Evolutionary conservation across 2,113 vertebrate species (phyloP).

Genomic region (Poeciliopsis prolifica): DNA sequence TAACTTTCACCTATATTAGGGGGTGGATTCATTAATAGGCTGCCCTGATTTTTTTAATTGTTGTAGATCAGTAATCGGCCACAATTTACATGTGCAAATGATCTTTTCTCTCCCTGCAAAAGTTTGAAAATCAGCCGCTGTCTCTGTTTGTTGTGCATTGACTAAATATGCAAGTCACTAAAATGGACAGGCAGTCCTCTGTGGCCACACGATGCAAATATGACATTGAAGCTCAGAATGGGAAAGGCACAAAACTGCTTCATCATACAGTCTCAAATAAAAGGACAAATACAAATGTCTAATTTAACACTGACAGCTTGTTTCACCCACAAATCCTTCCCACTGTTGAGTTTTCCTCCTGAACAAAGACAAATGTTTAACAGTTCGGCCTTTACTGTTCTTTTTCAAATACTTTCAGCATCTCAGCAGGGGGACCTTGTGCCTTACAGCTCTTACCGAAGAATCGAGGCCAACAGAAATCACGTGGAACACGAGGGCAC

Average conservation of each 20-base stretch:
- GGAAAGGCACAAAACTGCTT: slow-evolving; percentile 37
- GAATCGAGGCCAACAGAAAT: slow-evolving; percentile 11
- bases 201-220: slow-evolving; percentile 54
- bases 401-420: slow-evolving; percentile 17
- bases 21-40: too few species aligned
- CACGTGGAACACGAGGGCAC: slow-evolving; percentile 26
- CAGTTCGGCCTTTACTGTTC: slow-evolving; percentile 8
- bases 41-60: too few species aligned
- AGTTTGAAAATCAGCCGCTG: slow-evolving; percentile 20
- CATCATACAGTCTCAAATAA: slow-evolving; percentile 14
- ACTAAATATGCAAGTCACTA: slow-evolving; percentile 59
- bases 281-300: slow-evolving; percentile 66
- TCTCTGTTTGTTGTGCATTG: slow-evolving; percentile 40
- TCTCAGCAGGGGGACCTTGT: slow-evolving; percentile 11
- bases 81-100: too few species aligned
- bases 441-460: slow-evolving; percentile 5
- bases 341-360: background rate
- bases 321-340: slow-evolving; percentile 24
- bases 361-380: slow-evolving; percentile 41
- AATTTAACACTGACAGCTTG: slow-evolving; percentile 55
- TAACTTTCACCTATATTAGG: too few species aligned
- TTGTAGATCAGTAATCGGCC: too few species aligned
- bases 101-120: too few species aligned
- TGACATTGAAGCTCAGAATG: slow-evolving; percentile 53
- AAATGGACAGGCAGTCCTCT: slow-evolving; percentile 40